Percentiles rank a stretch among this genome's conserved stretches.
phyloP scores from a whole-genome alignment of 2,797 vertebrate species.

The Chelmon rostratus region DNA sequence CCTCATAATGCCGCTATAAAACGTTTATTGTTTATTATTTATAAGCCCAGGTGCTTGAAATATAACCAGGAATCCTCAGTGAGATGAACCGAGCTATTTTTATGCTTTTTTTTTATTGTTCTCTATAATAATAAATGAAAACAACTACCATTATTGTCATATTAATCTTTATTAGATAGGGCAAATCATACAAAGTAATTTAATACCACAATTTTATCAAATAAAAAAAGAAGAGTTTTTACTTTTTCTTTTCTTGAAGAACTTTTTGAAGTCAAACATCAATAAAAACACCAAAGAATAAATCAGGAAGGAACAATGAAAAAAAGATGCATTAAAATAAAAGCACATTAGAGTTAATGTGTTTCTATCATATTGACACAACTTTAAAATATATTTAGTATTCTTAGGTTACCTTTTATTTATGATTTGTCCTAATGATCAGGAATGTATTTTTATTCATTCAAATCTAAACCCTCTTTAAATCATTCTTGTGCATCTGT shows the following conservation, averaged over 20 bases:
- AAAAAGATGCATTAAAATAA: not conserved
- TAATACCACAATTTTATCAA: not conserved
- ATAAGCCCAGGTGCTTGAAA: not conserved
- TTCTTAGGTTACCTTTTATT: not conserved
- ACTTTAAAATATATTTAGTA: not conserved
- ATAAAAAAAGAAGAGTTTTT: not conserved
- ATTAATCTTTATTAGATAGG: not conserved
- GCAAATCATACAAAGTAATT: not conserved
- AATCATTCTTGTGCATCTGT: not conserved
- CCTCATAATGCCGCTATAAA: not conserved
- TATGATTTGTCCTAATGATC: not conserved
- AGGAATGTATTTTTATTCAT: not conserved
- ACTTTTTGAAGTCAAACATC: not conserved
- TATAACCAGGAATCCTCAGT: not conserved
- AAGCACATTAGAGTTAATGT: not conserved
- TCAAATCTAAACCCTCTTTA: no score
- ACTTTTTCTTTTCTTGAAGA: no score
- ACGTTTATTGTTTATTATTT: constrained; percentile 12
- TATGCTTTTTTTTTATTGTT: not conserved
- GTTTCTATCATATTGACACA: not conserved
- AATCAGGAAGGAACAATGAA: not conserved
- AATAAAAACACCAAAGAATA: not conserved
- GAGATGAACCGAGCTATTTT: not conserved
- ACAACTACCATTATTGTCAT: not conserved
- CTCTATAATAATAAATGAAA: not conserved